Conservation (phyloP, 2,888 invertebrate genomes). For the Ceratothoa steindachneri region DNA sequence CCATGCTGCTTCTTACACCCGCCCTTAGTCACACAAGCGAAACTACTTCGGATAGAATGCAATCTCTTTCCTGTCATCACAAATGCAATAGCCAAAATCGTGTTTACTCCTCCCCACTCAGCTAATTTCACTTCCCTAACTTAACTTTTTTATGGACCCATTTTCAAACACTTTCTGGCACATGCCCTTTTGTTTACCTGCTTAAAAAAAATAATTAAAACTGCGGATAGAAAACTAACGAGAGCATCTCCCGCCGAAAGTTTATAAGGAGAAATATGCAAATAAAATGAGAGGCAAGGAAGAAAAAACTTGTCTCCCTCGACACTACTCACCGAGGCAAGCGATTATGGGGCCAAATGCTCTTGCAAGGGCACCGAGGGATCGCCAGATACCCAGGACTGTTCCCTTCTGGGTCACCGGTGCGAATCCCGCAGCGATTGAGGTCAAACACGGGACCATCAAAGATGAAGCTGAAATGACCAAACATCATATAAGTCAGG, state of each 20-base stretch:
- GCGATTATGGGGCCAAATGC: slow-evolving; percentile 86
- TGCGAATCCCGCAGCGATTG: slow-evolving; percentile 79
- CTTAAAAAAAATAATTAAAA: no score
- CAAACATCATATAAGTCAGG: slow-evolving; percentile 16
- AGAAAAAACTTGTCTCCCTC: slow-evolving; percentile 31
- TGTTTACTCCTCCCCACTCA: no score
- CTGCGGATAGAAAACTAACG: not conserved
- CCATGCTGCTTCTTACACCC: no score
- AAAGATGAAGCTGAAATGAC: slow-evolving; percentile 58
- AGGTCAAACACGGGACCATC: slow-evolving; percentile 92
- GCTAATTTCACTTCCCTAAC: no score
- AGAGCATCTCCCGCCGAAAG: not conserved
- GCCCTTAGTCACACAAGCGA: no score
- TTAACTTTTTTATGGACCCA: no score
- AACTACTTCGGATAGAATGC: no score
- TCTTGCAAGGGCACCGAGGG: slow-evolving; percentile 87
- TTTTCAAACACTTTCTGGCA: no score
- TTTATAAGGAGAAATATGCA: not conserved
- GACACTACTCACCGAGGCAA: slow-evolving; percentile 70
- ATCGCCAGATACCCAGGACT: slow-evolving; percentile 88
- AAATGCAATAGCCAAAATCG: no score
- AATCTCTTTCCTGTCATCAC: no score
- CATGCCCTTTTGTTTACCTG: no score
- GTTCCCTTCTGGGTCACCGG: slow-evolving; percentile 80
- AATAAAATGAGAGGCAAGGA: no score